Base-by-base conservation (phyloP, 2,888 invertebrate species). In the Ommatoiulus sabulosus region DNA sequence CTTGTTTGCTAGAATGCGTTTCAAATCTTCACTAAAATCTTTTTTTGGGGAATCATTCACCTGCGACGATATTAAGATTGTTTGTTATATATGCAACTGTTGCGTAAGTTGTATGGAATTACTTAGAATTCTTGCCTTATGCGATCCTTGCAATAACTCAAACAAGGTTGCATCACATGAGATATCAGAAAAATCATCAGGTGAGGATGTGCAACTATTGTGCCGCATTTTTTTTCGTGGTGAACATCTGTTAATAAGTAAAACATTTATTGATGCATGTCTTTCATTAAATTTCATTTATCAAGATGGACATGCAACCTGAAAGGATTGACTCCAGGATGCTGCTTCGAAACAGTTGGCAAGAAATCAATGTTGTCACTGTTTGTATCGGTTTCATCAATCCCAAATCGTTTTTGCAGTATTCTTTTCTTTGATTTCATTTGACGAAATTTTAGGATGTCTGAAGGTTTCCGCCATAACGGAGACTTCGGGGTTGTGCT, bases 401-500 rank as follows among this genome's bases (percentile, higher is more conserved):
- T 1, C 20, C 88, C 88, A 44, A 88, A 46, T 48, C 88, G 17
- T 84, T 84, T 88, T n/a, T 88, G 44, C 15, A 88, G 35, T 20
- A 43, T 84, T 35, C 84, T 43, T 48, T 84, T 84, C 35, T 48
- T 80, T 35, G 46, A 84, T 44, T 88, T 88, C 84, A 88, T 24
- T 20, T 88, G 80, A 24, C n/a, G 84, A 35, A 84, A 48, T 48
- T 84, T 80, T 46, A 88, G 44, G 17, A 88, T 46, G 12, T 88
- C 88, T 44, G 88, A 88, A n/a, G 88, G 88, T 15, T 88, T 88
- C n/a, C 72, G 43, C 84, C 84, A 88, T 46, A 87, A 12, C 8
- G 87, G 87, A 87, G 87, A 87, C 46, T 87, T 46, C 6, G 20
- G 46, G 35, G 0, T 87, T 52, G 24, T n/a, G 35, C 17, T 46